Evolutionary conservation across 23 tunicate genomes (phyloP), one percentile per base, ranked within the genome.

Genomic region (Phallusia fumigata): DNA sequence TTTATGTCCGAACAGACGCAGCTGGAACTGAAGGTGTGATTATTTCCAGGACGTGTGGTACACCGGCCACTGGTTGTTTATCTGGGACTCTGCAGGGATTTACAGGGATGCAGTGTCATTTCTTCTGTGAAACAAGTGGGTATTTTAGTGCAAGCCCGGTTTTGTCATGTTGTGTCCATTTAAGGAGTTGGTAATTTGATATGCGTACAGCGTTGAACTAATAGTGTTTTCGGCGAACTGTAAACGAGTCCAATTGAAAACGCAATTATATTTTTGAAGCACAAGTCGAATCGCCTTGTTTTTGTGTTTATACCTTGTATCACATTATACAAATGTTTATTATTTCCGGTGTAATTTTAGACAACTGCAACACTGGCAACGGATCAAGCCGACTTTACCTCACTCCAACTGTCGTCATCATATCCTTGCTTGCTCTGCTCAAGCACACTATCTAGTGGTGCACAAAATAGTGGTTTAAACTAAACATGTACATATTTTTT

Each of bases 341-440:
- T 10, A 40, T 40, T 40, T 3, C 47, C 47, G 10, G 10, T 58
- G 11, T 58, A 5, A 11, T 6, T 21, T 21, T 24, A 58, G 69
- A 58, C 28, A 58, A 58, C 13, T 58, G 69, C 69, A 58, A 58
- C 69, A 58, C 69, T 13, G 69, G 69, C 69, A 58, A 58, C 16
- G 69, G 69, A 24, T 58, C 69, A 21, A 24, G 16, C 26, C 8
- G 28, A 2, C 11, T 58, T 24, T 1, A 5, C 13, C 13, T 21
- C 69, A 24, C 69, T 21, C 16, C 69, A 16, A 58, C 69, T 2
- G 28, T 58, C 26, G 28, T 8, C 69, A 24, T 22, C 69, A 58
- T 58, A 58, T 22, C 69, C 3, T 21, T 58, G 28, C 69, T 58
- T 6, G 16, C 69, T 58, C 69, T 58, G 26, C 69, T 58, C 69